These are phyloP conservation scores for Chloroclysta siterata DNA, from an alignment of 2,888 invertebrate species.

Conservation along the genomic window DNA sequence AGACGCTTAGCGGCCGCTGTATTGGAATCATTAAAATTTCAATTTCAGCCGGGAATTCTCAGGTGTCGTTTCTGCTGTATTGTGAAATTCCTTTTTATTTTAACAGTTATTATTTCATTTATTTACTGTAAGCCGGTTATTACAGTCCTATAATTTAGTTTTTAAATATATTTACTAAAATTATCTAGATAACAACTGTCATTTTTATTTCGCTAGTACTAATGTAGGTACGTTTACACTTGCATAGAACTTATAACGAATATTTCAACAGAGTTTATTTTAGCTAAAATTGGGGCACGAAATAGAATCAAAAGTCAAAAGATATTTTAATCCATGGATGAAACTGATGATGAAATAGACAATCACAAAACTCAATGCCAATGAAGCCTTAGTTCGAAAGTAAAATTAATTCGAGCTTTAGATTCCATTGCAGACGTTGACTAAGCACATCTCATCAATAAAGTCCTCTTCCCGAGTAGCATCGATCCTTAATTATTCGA, in stretches of 20 bases:
- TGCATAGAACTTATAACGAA: too few species aligned
- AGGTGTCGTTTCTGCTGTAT: conserved; percentile 46
- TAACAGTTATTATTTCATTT: conserved; percentile 1
- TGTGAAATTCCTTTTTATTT: conserved; percentile 37
- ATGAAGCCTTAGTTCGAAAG: conserved; percentile 40
- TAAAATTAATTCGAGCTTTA: conserved; percentile 46
- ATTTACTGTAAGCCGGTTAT: neutral
- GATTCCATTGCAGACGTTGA: conserved; percentile 68
- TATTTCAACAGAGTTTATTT: too few species aligned
- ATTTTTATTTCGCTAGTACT: too few species aligned
- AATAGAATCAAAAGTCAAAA: neutral
- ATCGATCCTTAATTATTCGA: conserved; percentile 73
- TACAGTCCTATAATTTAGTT: too few species aligned
- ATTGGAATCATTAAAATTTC: conserved; percentile 67
- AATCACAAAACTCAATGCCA: conserved; percentile 37
- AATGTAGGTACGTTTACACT: too few species aligned
- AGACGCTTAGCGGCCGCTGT: conserved; percentile 53
- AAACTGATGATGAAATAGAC: conserved; percentile 6
- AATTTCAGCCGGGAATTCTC: conserved; percentile 53
- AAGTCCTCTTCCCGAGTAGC: conserved; percentile 62
- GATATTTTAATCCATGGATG: neutral
- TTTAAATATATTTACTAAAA: too few species aligned
- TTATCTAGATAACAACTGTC: too few species aligned
- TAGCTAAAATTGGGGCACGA: too few species aligned
- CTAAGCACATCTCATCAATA: conserved; percentile 75